These are phyloP conservation scores for Plagodis dolabraria DNA, from an alignment of 2,888 invertebrate species.

Conservation along the genomic window DNA sequence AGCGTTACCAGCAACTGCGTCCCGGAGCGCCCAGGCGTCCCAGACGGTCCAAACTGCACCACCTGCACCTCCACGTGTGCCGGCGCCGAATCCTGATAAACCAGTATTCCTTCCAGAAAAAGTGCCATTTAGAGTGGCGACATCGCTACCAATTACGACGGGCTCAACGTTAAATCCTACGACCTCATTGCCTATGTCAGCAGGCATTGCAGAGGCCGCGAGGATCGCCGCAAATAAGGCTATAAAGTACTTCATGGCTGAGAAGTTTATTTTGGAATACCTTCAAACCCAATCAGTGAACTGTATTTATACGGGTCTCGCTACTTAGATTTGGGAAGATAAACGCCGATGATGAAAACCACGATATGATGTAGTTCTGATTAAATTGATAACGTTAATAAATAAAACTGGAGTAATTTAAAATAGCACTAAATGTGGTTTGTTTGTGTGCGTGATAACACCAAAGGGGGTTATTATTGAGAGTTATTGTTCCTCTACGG, in stretches of 20 bases:
- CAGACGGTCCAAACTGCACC: slow-evolving; percentile 31
- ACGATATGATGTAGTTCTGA: too few relatives aligned
- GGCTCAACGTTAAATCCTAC: background rate
- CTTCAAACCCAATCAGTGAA: background rate
- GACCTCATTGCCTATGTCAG: background rate
- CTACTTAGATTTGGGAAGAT: too few relatives aligned
- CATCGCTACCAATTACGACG: background rate
- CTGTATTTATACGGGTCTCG: background rate
- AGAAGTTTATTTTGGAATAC: background rate
- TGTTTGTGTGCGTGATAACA: too few relatives aligned
- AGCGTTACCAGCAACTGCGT: slow-evolving; percentile 7
- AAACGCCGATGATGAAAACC: too few relatives aligned
- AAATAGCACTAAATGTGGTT: too few relatives aligned
- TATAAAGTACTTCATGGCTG: slow-evolving; percentile 19
- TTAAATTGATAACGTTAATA: too few relatives aligned
- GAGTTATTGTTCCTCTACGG: too few relatives aligned
- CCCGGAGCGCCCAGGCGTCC: slow-evolving; percentile 27
- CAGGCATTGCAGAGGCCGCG: slow-evolving; percentile 18
- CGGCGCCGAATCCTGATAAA: slow-evolving; percentile 7
- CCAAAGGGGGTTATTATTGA: too few relatives aligned
- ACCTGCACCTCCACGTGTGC: slow-evolving; percentile 21
- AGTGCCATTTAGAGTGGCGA: background rate
- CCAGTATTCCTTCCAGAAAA: slow-evolving; percentile 1
- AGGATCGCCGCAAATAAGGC: slow-evolving; percentile 10
- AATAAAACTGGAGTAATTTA: too few relatives aligned